These are phyloP conservation scores for Camelus dromedarius DNA, from an alignment of 2,113 vertebrate genomes.

Conservation along the genomic window DNA sequence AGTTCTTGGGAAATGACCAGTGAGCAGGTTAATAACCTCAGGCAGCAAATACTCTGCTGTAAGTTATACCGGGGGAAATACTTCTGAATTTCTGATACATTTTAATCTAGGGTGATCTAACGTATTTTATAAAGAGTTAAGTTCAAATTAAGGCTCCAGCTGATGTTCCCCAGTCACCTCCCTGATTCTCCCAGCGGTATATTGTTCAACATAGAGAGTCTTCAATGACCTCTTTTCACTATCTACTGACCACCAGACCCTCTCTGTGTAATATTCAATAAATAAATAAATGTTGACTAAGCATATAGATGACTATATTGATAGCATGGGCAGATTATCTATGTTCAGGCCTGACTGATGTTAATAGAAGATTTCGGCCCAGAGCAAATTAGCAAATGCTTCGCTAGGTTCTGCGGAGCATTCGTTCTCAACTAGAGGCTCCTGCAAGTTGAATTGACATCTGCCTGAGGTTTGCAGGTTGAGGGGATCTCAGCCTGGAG, in stretches of 20 bases:
- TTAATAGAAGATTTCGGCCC: neutral
- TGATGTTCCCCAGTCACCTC: neutral
- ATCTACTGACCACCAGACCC: neutral
- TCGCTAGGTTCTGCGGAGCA: neutral
- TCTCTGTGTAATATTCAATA: neutral
- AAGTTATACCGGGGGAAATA: neutral
- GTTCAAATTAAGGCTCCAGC: neutral
- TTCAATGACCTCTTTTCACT: neutral
- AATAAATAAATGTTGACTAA: neutral
- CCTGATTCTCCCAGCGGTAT: neutral
- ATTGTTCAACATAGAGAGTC: neutral
- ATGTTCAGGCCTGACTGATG: neutral
- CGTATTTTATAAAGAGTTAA: neutral
- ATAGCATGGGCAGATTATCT: neutral
- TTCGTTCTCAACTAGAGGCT: neutral
- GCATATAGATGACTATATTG: neutral
- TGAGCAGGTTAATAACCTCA: neutral
- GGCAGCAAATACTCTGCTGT: neutral
- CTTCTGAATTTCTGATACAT: neutral
- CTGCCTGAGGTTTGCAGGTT: neutral
- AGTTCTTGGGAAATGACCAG: constrained; percentile 39
- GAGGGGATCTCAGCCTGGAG: neutral
- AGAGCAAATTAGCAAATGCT: neutral
- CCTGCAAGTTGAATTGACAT: neutral
- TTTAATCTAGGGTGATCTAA: neutral